Evolutionary conservation across 2,888 invertebrate species (phyloP).

Genomic region (Cyaniris semiargus): DNA sequence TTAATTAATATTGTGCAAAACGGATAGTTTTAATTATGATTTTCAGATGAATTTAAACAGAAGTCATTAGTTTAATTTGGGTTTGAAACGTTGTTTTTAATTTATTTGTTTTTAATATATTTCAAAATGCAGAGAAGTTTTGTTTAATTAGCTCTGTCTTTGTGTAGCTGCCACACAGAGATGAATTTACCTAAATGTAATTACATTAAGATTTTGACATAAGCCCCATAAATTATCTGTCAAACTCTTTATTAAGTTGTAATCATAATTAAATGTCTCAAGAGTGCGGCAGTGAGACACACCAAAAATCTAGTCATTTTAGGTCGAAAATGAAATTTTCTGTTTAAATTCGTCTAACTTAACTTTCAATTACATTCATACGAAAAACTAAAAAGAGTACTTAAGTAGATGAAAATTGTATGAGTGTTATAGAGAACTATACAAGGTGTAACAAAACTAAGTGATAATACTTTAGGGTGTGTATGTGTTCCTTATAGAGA

Average conservation of each 20-base stretch:
- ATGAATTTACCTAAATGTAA: too few species aligned
- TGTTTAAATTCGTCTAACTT: constrained; percentile 37
- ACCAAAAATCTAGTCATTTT: background rate
- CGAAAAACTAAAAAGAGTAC: background rate
- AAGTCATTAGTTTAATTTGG: background rate
- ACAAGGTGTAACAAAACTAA: too few species aligned
- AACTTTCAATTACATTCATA: background rate
- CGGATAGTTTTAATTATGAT: background rate
- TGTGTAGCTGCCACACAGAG: too few species aligned
- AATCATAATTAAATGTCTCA: background rate
- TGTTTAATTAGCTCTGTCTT: background rate
- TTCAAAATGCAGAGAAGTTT: background rate
- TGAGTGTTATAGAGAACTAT: background rate
- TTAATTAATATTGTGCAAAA: background rate
- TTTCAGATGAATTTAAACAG: background rate
- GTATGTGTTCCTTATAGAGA: too few species aligned
- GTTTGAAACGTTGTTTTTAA: background rate
- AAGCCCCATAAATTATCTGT: too few species aligned
- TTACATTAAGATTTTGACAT: too few species aligned
- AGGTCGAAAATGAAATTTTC: constrained; percentile 23
- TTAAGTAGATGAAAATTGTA: background rate
- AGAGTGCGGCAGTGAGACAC: background rate
- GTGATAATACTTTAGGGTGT: too few species aligned
- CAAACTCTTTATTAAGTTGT: background rate
- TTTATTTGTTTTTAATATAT: background rate